Percentiles rank a stretch among this genome's conserved stretches.
phyloP scores from a whole-genome alignment of 64 coral and sea anemone genomes.

The Hydrozoanthus tunicans region DNA sequence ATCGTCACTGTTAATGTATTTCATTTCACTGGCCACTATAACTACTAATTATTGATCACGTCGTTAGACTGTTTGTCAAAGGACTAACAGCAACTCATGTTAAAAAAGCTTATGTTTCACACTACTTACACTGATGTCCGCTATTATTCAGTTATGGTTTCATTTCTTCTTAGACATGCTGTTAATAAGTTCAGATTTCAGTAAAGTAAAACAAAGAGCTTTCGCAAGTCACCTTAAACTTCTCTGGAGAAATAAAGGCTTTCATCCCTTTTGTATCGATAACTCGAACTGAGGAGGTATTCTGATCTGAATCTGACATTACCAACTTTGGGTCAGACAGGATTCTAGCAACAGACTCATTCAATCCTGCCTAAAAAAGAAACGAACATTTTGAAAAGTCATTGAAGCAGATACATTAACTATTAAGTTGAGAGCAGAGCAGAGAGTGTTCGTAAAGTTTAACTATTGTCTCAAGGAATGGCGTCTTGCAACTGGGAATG shows the following conservation, averaged over 20 bases:
- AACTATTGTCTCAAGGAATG: too few species aligned
- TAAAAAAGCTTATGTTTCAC: too few species aligned
- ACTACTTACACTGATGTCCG: too few species aligned
- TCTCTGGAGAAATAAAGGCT: slow-evolving; percentile 60
- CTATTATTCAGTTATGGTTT: too few species aligned
- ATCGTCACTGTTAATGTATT: too few species aligned
- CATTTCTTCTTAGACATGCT: too few species aligned
- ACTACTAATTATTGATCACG: too few species aligned
- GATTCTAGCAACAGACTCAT: slow-evolving; percentile 64
- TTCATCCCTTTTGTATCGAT: background rate
- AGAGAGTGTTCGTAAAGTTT: background rate
- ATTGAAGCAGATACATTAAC: background rate
- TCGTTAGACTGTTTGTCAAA: too few species aligned
- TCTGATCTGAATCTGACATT: slow-evolving; percentile 31
- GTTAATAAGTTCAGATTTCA: background rate
- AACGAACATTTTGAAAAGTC: slow-evolving; percentile 6
- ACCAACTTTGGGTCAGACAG: slow-evolving; percentile 63
- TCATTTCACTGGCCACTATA: too few species aligned
- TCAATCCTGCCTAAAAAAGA: slow-evolving; percentile 48
- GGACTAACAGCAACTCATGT: too few species aligned
- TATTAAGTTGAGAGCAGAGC: background rate
- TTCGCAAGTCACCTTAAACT: slow-evolving; percentile 31
- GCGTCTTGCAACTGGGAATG: too few species aligned
- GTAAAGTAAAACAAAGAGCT: background rate
- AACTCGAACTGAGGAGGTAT: background rate